Evolutionary conservation across 1,140 invertebrate species (phyloP).

Genomic region (Macrostomum lignano): DNA sequence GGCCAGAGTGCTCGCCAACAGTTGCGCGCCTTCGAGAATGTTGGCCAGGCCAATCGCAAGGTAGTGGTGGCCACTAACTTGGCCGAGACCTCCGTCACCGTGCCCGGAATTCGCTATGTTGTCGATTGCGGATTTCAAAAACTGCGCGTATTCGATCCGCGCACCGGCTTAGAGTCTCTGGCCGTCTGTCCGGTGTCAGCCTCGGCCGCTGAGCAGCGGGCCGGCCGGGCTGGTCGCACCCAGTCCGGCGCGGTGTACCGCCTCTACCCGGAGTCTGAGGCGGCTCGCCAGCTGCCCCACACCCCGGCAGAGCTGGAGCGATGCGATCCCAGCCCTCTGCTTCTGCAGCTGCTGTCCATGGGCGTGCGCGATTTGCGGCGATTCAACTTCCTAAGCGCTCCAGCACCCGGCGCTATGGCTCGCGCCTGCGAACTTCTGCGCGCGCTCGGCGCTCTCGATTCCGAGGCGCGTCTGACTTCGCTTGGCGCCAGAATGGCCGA

Average conservation of each 20-base stretch:
- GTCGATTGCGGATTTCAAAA: not conserved
- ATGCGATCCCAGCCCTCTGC: conserved; percentile 56
- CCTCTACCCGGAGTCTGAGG: conserved; percentile 22
- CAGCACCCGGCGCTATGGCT: too few species aligned
- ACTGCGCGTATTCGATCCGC: conserved; percentile 53
- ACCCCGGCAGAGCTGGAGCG: conserved; percentile 79
- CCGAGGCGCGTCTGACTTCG: too few species aligned
- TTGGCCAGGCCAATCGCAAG: conserved; percentile 32
- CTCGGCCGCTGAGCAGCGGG: conserved; percentile 61
- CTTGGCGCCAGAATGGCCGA: too few species aligned
- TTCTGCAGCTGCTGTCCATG: conserved; percentile 28
- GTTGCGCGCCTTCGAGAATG: conserved; percentile 53
- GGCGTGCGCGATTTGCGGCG: too few species aligned
- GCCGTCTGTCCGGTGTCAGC: conserved; percentile 53
- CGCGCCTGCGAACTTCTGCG: too few species aligned
- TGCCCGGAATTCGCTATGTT: not conserved
- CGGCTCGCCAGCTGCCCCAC: conserved; percentile 42
- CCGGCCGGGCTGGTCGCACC: conserved; percentile 60
- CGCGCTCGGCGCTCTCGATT: too few species aligned
- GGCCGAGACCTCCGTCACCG: not conserved
- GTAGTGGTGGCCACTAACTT: not conserved
- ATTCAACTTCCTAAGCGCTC: too few species aligned
- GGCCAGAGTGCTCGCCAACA: too few species aligned
- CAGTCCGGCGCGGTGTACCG: conserved; percentile 47
- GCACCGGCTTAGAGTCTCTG: conserved; percentile 51